These are phyloP conservation scores for Octodonta nipae DNA, from an alignment of 2,888 invertebrate genomes.

Conservation along the genomic window DNA sequence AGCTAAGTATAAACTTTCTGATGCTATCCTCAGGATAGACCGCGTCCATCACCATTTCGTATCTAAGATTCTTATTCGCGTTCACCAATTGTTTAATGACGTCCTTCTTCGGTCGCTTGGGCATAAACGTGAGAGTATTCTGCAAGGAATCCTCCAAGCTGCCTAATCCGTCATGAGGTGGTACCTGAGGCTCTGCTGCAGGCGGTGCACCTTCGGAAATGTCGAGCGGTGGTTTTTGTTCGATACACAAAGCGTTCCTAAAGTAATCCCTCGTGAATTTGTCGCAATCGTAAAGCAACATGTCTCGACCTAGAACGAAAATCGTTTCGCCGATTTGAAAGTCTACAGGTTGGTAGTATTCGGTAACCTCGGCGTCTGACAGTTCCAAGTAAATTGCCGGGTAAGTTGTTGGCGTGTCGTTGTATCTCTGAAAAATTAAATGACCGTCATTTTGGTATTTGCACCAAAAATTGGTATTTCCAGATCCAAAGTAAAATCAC, in stretches of 20 bases:
- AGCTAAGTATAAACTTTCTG: slow-evolving; percentile 62
- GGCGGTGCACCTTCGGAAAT: slow-evolving; percentile 21
- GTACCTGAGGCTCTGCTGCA: slow-evolving; percentile 28
- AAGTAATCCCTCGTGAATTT: slow-evolving; percentile 61
- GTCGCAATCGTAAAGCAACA: slow-evolving; percentile 69
- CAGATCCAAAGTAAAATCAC: too few species aligned
- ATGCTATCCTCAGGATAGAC: slow-evolving; percentile 65
- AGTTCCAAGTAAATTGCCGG: slow-evolving; percentile 56
- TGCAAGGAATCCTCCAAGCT: slow-evolving; percentile 64
- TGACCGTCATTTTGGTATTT: not conserved
- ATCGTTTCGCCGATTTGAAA: slow-evolving; percentile 60
- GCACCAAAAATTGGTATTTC: slow-evolving; percentile 2
- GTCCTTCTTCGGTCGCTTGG: slow-evolving; percentile 62
- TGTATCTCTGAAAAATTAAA: slow-evolving; percentile 25
- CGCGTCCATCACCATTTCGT: slow-evolving; percentile 62
- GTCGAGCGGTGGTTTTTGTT: slow-evolving; percentile 33
- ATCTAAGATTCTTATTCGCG: slow-evolving; percentile 46
- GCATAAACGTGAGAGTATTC: slow-evolving; percentile 55
- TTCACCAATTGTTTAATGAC: slow-evolving; percentile 62
- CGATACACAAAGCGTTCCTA: slow-evolving; percentile 34
- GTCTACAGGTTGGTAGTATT: slow-evolving; percentile 68
- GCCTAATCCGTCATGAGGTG: slow-evolving; percentile 64
- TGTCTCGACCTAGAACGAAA: slow-evolving; percentile 53
- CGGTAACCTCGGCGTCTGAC: slow-evolving; percentile 55
- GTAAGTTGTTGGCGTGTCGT: slow-evolving; percentile 40